phyloP scores from a whole-genome alignment of 2,888 invertebrate species.

The Cynaeus angustus region DNA sequence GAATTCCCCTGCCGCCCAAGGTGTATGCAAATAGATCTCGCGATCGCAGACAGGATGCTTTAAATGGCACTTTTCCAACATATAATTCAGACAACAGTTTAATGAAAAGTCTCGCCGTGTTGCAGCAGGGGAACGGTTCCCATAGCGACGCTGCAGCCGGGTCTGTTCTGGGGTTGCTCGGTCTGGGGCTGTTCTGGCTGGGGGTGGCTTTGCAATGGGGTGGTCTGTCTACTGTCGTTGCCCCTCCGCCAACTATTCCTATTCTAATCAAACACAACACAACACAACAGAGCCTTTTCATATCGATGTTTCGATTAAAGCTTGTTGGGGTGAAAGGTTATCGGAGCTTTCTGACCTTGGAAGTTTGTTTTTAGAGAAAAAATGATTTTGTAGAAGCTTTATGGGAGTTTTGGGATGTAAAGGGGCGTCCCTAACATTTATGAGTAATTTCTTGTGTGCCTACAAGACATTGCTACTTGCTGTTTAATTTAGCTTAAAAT shows the following conservation, averaged over 20 bases:
- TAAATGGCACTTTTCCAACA: slow-evolving; percentile 63
- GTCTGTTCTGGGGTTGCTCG: slow-evolving; percentile 62
- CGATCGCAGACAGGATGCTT: slow-evolving; percentile 48
- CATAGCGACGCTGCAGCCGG: slow-evolving; percentile 69
- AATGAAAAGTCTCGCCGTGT: slow-evolving; percentile 69
- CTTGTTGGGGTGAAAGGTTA: slow-evolving; percentile 11
- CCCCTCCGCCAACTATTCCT: slow-evolving; percentile 45
- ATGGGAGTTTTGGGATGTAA: not conserved
- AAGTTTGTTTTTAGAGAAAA: slow-evolving; percentile 6
- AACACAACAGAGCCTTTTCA: slow-evolving; percentile 30
- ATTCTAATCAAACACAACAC: slow-evolving; percentile 51
- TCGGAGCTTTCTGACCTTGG: slow-evolving; percentile 18
- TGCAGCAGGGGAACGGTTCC: slow-evolving; percentile 67
- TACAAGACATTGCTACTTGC: slow-evolving; percentile 45
- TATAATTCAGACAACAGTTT: slow-evolving; percentile 66
- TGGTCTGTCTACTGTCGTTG: slow-evolving; percentile 50
- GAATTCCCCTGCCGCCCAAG: slow-evolving; percentile 4
- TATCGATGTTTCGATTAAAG: slow-evolving; percentile 34
- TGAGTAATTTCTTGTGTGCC: slow-evolving; percentile 49
- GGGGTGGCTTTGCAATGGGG: slow-evolving; percentile 59
- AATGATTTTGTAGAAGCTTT: not conserved
- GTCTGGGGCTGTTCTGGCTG: slow-evolving; percentile 54
- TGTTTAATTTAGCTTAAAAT: slow-evolving; percentile 54
- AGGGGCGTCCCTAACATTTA: slow-evolving; percentile 28
- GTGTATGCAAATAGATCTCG: slow-evolving; percentile 40